These are phyloP conservation scores for Silurus lanzhouensis DNA, from an alignment of 2,797 vertebrate genomes.

Conservation along the genomic window DNA sequence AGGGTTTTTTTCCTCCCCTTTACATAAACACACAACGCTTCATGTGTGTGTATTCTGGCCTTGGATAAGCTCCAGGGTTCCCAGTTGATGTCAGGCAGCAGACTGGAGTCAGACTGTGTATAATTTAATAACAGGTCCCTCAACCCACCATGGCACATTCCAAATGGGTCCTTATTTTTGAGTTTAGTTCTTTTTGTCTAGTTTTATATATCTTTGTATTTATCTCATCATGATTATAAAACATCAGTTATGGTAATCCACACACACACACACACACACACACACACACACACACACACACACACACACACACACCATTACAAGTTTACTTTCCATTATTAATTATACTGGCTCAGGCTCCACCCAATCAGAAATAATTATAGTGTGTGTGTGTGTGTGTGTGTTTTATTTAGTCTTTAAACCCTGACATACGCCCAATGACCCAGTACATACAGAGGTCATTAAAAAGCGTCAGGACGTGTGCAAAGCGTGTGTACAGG, in stretches of 20 bases:
- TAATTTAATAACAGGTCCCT: background rate
- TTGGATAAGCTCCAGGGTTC: background rate
- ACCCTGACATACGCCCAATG: too few species aligned
- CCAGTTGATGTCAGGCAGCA: background rate
- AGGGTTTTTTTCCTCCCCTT: background rate
- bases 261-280: too few species aligned
- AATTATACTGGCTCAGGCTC: background rate
- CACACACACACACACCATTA: too few species aligned
- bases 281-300: too few species aligned
- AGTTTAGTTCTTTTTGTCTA: too few species aligned
- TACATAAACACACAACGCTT: background rate
- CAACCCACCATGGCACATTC: background rate
- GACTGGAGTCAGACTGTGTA: background rate
- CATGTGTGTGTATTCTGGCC: background rate
- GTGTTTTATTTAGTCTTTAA: too few species aligned
- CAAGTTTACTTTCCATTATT: background rate
- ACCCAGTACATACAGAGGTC: too few species aligned
- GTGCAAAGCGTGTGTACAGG: background rate
- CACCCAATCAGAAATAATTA: background rate
- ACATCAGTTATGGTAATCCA: too few species aligned
- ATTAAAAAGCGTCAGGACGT: background rate
- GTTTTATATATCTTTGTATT: too few species aligned
- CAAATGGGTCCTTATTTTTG: too few species aligned
- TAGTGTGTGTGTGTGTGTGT: background rate
- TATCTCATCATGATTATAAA: too few species aligned